phyloP scores from a whole-genome alignment of 2,113 vertebrate species.

The Eulemur rufifrons region DNA sequence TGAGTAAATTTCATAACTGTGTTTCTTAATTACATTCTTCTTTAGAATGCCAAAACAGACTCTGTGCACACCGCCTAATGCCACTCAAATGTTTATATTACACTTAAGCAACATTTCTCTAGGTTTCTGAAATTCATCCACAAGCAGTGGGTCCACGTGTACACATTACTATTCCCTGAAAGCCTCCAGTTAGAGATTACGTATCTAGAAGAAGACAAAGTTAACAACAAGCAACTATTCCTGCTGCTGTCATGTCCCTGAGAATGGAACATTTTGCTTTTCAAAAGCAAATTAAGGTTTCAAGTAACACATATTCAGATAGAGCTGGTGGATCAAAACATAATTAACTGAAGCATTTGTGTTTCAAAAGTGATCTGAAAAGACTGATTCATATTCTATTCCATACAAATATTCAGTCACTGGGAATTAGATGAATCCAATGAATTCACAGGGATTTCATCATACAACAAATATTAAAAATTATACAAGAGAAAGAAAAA shows the following conservation, averaged over 20 bases:
- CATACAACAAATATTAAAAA: constrained; percentile 28
- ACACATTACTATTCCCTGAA: neutral
- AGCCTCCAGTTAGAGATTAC: neutral
- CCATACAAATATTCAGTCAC: neutral
- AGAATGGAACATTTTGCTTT: constrained; percentile 39
- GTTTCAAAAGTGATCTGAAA: constrained; percentile 29
- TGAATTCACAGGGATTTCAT: neutral
- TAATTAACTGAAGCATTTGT: constrained; percentile 59
- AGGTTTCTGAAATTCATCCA: neutral
- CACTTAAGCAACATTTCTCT: neutral
- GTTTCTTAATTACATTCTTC: constrained; percentile 13
- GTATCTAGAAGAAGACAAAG: neutral
- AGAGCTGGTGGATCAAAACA: constrained; percentile 49
- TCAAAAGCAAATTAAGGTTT: constrained; percentile 58
- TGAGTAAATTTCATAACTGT: neutral
- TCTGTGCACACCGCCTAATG: neutral
- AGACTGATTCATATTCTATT: constrained; percentile 41
- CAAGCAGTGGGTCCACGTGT: neutral
- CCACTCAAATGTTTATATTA: neutral
- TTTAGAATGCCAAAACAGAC: neutral
- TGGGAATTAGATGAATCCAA: neutral
- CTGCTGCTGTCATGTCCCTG: neutral
- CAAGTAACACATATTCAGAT: constrained; percentile 29
- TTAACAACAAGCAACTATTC: neutral
- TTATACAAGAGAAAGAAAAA: neutral